phyloP scores from a whole-genome alignment of 2,888 invertebrate species.

The Agriopis leucophaearia region DNA sequence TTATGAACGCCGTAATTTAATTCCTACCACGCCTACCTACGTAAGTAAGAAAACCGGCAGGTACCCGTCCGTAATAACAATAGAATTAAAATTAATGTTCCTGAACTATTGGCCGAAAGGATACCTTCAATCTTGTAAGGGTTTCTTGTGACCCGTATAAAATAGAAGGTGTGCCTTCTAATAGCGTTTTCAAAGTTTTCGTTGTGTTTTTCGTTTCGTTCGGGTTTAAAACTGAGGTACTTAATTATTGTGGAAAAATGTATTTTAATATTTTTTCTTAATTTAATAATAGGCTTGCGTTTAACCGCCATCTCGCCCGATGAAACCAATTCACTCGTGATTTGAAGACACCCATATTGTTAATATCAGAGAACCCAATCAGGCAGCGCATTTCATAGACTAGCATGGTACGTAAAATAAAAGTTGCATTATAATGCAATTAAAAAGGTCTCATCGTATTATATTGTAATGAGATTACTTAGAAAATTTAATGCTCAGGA shows the following conservation, averaged over 20 bases:
- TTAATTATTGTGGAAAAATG: no score
- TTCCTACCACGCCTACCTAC: conserved; percentile 41
- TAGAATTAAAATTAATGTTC: conserved; percentile 60
- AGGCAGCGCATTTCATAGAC: no score
- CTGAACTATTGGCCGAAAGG: conserved; percentile 45
- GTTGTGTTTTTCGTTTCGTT: no score
- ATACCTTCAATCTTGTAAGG: conserved; percentile 42
- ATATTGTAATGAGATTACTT: no score
- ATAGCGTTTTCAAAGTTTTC: background rate
- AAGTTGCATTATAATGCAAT: no score
- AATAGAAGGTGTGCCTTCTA: conserved; percentile 4
- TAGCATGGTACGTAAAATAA: no score
- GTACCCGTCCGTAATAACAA: conserved; percentile 50
- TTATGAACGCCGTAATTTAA: conserved; percentile 41
- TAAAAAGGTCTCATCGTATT: background rate
- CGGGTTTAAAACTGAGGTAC: no score
- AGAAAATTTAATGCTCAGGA: background rate
- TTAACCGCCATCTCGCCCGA: no score
- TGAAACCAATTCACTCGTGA: no score
- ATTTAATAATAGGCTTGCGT: background rate
- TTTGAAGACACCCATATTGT: no score
- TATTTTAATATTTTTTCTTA: no score
- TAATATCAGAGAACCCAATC: no score
- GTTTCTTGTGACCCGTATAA: conserved; percentile 19
- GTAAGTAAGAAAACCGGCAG: conserved; percentile 44